Evolutionary conservation across 2,888 invertebrate genomes (phyloP).

Genomic region (Brachynemurus nebulosus): DNA sequence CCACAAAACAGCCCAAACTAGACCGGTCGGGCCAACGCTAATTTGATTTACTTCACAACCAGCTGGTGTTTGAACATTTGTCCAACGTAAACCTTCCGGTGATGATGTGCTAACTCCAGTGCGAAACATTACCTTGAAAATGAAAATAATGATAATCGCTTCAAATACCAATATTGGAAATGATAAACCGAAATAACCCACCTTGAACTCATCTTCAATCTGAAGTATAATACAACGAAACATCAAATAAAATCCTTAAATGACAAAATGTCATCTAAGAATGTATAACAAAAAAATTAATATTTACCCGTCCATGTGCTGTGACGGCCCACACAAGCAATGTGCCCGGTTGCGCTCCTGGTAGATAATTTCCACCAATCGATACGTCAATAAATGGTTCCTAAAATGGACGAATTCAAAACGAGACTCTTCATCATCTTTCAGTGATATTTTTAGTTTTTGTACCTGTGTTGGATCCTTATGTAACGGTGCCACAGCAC

Average conservation of each 20-base stretch:
- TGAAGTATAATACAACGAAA: background rate
- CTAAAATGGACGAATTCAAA: slow-evolving; percentile 30
- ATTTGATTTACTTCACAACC: slow-evolving; percentile 76
- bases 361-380: slow-evolving; percentile 71
- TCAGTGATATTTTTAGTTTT: too few species aligned
- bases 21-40: slow-evolving; percentile 71
- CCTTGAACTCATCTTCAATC: background rate
- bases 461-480: slow-evolving; percentile 68
- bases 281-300: slow-evolving; percentile 7
- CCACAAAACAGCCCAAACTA: slow-evolving; percentile 78
- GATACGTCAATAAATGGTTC: slow-evolving; percentile 88
- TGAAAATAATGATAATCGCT: too few species aligned
- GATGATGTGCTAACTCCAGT: slow-evolving; percentile 64
- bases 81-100: slow-evolving; percentile 83
- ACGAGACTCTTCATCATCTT: too few species aligned
- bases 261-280: background rate
- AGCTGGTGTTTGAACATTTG: slow-evolving; percentile 56
- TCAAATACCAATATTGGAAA: too few species aligned
- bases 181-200: background rate
- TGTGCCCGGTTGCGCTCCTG: slow-evolving; percentile 59
- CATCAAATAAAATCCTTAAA: background rate
- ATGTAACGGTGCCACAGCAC: slow-evolving; percentile 76
- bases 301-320: slow-evolving; percentile 64
- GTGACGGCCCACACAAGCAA: slow-evolving; percentile 88
- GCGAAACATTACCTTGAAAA: slow-evolving; percentile 67